phyloP scores from a whole-genome alignment of 64 coral and sea anemone genomes.

The Anthopleura sola region DNA sequence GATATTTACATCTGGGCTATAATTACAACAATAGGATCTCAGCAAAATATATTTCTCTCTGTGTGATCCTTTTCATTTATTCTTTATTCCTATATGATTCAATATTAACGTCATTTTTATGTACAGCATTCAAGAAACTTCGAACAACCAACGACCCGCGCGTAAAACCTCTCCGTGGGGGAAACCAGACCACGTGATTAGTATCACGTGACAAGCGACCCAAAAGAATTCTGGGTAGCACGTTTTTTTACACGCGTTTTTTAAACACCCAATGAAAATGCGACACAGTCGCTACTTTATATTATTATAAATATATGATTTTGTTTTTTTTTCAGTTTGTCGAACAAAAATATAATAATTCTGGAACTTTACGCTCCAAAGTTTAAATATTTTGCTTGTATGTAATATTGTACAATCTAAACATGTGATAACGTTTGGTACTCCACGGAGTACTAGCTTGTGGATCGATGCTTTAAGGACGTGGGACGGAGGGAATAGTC shows the following conservation, averaged over 20 bases:
- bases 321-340: not conserved
- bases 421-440: not conserved
- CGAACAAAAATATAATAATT: constrained; percentile 54
- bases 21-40: constrained; percentile 10
- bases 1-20: not conserved
- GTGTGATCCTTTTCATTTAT: not conserved
- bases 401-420: not conserved
- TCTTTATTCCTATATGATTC: not conserved
- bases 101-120: not conserved
- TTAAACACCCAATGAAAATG: not conserved
- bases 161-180: not conserved
- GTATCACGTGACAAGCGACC: not conserved
- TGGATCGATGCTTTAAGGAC: too few relatives aligned
- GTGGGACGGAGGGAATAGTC: too few relatives aligned
- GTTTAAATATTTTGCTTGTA: constrained; percentile 11
- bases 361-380: constrained; percentile 60
- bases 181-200: not conserved
- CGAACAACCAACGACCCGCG: not conserved
- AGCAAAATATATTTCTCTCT: constrained; percentile 2
- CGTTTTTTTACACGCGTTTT: not conserved
- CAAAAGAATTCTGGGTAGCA: not conserved
- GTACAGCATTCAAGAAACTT: not conserved
- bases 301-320: constrained; percentile 26
- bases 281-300: constrained; percentile 25
- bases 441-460: not conserved